Conservation (phyloP, 2,113 vertebrate species). For the Prietella phreatophila region DNA sequence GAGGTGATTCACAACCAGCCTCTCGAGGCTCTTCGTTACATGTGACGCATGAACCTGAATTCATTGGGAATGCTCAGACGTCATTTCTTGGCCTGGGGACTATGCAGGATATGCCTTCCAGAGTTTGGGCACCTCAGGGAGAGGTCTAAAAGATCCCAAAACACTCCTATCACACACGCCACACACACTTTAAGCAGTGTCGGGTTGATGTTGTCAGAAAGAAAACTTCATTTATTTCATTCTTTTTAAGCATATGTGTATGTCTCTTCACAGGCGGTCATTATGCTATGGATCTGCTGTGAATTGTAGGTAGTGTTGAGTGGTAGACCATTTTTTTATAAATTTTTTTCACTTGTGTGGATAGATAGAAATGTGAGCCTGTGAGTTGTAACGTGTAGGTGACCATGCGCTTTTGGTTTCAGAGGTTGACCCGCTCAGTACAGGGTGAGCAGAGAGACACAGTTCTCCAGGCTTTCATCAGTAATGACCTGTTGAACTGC, state of each 20-base stretch:
- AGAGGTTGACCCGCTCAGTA: constrained; percentile 91
- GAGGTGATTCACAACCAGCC: too few relatives aligned
- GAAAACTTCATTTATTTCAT: background rate
- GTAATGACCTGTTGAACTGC: constrained; percentile 85
- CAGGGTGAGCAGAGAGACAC: constrained; percentile 94
- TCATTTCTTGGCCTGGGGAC: too few relatives aligned
- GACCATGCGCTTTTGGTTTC: constrained; percentile 40
- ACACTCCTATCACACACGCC: too few relatives aligned
- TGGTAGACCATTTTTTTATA: background rate
- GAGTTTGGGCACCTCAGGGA: too few relatives aligned
- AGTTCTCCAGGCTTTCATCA: constrained; percentile 88
- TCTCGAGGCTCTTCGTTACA: too few relatives aligned
- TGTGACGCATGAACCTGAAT: too few relatives aligned
- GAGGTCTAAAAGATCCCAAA: too few relatives aligned
- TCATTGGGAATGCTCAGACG: too few relatives aligned
- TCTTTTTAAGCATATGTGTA: background rate
- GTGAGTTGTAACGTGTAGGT: background rate
- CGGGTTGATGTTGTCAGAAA: too few relatives aligned
- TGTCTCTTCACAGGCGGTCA: background rate
- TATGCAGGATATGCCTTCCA: too few relatives aligned
- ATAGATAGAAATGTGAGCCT: background rate
- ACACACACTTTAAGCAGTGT: too few relatives aligned
- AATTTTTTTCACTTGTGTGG: background rate
- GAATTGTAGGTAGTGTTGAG: background rate
- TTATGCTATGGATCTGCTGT: background rate